A percentile compares a stretch with the other conserved stretches of the same genome.
Conservation (phyloP, 2,888 invertebrate species). For the Alentia gelatinosa region DNA sequence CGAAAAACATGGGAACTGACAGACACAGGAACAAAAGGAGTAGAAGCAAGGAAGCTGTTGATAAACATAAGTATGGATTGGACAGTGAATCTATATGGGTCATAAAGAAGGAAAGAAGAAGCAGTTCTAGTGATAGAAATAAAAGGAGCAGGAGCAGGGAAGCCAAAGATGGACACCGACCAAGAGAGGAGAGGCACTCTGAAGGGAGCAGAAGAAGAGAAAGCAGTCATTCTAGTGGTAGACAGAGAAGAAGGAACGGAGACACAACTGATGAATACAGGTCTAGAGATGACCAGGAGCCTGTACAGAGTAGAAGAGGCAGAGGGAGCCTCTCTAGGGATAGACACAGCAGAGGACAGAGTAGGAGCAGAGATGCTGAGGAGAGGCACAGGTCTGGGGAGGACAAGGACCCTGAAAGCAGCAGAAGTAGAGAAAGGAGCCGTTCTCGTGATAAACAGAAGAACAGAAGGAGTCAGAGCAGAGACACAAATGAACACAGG, state of each 20-base stretch:
- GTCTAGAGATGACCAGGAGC: neutral
- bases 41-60: too few species aligned
- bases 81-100: too few species aligned
- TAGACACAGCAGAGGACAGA: neutral
- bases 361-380: neutral
- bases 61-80: too few species aligned
- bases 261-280: neutral
- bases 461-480: neutral
- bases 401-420: neutral
- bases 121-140: too few species aligned
- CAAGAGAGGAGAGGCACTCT: too few species aligned
- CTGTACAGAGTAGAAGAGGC: too few species aligned
- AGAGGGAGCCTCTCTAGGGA: neutral
- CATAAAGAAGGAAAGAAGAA: too few species aligned
- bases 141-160: too few species aligned
- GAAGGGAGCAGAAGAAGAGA: neutral
- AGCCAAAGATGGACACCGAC: too few species aligned
- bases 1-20: too few species aligned
- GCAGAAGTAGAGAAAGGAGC: neutral
- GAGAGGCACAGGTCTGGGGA: neutral
- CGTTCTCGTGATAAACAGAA: neutral
- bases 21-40: too few species aligned
- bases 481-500: neutral
- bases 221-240: neutral
- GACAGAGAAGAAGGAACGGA: neutral